These are phyloP conservation scores for Chamaea fasciata DNA, from an alignment of 2,113 vertebrate species.

Conservation along the genomic window DNA sequence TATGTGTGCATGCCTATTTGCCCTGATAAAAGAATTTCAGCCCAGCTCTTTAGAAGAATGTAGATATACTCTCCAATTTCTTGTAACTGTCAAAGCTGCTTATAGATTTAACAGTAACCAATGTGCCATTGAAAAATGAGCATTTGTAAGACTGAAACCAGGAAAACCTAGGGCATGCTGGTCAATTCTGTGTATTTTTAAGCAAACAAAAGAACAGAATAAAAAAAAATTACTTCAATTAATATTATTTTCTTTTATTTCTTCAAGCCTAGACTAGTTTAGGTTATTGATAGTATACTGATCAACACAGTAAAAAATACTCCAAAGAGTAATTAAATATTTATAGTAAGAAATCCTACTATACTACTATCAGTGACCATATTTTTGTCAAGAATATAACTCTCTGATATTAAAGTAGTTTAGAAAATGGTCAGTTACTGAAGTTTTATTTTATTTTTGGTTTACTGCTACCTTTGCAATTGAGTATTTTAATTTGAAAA, in stretches of 20 bases:
- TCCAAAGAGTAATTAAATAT: background rate
- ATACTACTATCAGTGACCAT: background rate
- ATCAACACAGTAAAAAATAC: background rate
- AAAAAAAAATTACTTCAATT: background rate
- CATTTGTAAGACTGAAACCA: background rate
- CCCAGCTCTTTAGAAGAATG: background rate
- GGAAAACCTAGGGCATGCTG: background rate
- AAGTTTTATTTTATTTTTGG: background rate
- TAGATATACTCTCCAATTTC: background rate
- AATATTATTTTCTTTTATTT: background rate
- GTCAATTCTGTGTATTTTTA: background rate
- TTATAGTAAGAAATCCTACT: background rate
- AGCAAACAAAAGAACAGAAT: background rate
- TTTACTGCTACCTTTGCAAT: background rate
- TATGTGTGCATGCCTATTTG: background rate
- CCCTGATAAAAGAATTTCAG: background rate
- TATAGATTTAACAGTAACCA: background rate
- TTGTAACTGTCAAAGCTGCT: background rate
- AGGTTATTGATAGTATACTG: background rate
- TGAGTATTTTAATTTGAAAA: background rate
- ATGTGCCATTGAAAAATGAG: background rate
- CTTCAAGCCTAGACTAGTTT: background rate
- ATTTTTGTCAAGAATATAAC: background rate
- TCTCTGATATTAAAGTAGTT: background rate
- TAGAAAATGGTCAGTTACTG: background rate